These are phyloP conservation scores for Drosophila fulvimacula DNA, from an alignment of 2,888 invertebrate genomes.

Conservation along the genomic window DNA sequence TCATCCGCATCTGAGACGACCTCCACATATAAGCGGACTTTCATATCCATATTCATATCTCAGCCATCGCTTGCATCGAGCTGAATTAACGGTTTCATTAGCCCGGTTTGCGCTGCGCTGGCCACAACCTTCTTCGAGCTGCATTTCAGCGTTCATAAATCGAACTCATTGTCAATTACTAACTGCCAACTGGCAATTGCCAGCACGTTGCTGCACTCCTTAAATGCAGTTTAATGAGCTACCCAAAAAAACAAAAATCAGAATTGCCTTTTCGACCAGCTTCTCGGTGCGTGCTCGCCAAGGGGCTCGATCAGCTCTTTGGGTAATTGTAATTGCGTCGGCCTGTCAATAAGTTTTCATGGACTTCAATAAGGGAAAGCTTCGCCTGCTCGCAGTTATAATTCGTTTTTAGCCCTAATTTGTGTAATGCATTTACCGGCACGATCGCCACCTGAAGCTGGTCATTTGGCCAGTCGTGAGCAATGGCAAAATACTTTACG, in stretches of 20 bases:
- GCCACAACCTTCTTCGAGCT: slow-evolving; percentile 57
- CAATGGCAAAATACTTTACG: neutral
- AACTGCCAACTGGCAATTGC: slow-evolving; percentile 37
- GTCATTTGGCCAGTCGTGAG: slow-evolving; percentile 46
- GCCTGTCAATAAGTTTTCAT: slow-evolving; percentile 78
- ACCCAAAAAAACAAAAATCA: slow-evolving; percentile 25
- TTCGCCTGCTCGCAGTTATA: slow-evolving; percentile 31
- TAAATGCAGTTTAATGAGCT: slow-evolving; percentile 74
- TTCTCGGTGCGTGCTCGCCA: slow-evolving; percentile 64
- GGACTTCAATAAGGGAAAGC: slow-evolving; percentile 62
- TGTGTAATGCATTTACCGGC: slow-evolving; percentile 65
- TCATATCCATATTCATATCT: slow-evolving; percentile 7
- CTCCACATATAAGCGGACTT: neutral
- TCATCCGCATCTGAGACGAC: slow-evolving; percentile 9
- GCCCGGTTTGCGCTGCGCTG: slow-evolving; percentile 68
- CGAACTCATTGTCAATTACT: slow-evolving; percentile 59
- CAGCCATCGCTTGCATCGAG: slow-evolving; percentile 12
- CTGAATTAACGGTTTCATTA: slow-evolving; percentile 77
- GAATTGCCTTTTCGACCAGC: slow-evolving; percentile 13
- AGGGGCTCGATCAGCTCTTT: slow-evolving; percentile 62
- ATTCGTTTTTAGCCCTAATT: slow-evolving; percentile 46
- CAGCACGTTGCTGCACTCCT: slow-evolving; percentile 58
- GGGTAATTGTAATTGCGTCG: slow-evolving; percentile 67
- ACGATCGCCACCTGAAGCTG: slow-evolving; percentile 56
- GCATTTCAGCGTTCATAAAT: slow-evolving; percentile 68